These are phyloP conservation scores for Pseudorectes ferrugineus DNA, from an alignment of 2,113 vertebrate species.

Conservation along the genomic window DNA sequence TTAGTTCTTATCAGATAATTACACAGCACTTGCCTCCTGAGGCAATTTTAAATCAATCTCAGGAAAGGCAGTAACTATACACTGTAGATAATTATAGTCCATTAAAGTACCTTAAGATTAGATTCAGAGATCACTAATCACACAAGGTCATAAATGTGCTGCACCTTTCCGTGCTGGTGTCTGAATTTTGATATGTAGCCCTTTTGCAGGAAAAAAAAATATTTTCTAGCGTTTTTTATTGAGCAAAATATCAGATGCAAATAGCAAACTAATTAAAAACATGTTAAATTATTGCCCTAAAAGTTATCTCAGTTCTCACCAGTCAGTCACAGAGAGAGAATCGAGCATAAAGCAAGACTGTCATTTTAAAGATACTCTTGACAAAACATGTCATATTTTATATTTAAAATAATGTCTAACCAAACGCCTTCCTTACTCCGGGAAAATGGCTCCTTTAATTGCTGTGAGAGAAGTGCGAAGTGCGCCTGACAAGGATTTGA, in stretches of 20 bases:
- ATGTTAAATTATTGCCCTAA: conserved; percentile 19
- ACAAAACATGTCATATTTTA: conserved; percentile 48
- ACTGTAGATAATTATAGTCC: conserved; percentile 70
- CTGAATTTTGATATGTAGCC: conserved; percentile 55
- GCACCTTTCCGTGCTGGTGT: conserved; percentile 8
- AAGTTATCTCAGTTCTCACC: not conserved
- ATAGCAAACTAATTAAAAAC: conserved; percentile 38
- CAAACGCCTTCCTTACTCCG: not conserved
- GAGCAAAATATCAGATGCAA: conserved; percentile 3
- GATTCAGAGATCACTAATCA: conserved; percentile 70
- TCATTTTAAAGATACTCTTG: conserved; percentile 31
- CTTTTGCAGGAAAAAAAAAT: not conserved
- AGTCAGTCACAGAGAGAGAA: not conserved
- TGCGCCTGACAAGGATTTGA: conserved; percentile 17
- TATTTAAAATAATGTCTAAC: conserved; percentile 24
- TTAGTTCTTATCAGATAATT: conserved; percentile 74
- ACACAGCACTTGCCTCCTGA: conserved; percentile 63
- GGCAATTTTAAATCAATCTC: conserved; percentile 73
- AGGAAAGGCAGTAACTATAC: conserved; percentile 66
- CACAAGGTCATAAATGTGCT: conserved; percentile 67
- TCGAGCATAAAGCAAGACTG: not conserved
- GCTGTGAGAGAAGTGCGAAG: not conserved
- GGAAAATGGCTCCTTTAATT: conserved; percentile 36
- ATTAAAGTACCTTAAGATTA: conserved; percentile 71
- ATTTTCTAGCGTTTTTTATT: not conserved